Evolutionary conservation across 1,140 invertebrate genomes (phyloP).

Genomic region (Drosophila elegans): DNA sequence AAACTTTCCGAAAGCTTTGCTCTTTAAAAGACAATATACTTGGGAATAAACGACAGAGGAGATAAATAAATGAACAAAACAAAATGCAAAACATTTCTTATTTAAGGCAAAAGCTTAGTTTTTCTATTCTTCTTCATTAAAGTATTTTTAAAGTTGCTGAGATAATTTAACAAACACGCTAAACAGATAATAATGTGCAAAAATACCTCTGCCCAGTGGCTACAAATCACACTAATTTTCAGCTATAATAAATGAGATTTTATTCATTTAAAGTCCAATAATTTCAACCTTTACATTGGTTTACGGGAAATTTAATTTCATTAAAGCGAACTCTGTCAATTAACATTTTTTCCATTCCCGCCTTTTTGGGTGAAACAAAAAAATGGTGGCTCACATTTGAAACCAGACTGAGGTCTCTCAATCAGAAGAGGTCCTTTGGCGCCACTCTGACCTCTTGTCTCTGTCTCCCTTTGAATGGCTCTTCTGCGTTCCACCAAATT

Average conservation of each 20-base stretch:
- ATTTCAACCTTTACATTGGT: not conserved
- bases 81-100: not conserved
- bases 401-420: slow-evolving; percentile 38
- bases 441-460: slow-evolving; percentile 9
- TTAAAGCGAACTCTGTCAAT: slow-evolving; percentile 27
- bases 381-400: slow-evolving; percentile 11
- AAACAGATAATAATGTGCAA: not conserved
- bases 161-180: slow-evolving; percentile 1
- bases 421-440: slow-evolving; percentile 35
- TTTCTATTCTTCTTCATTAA: slow-evolving; percentile 5
- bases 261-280: slow-evolving; percentile 1
- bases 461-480: slow-evolving; percentile 10
- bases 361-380: not conserved
- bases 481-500: slow-evolving; percentile 1
- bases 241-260: not conserved
- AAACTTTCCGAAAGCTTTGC: slow-evolving; percentile 18
- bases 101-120: not conserved
- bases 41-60: not conserved
- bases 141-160: not conserved
- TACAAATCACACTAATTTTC: not conserved
- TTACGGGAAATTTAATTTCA: slow-evolving; percentile 7
- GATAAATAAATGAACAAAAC: not conserved
- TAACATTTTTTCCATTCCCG: slow-evolving; percentile 9
- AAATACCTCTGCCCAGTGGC: not conserved
- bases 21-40: slow-evolving; percentile 4